Percentiles rank a stretch among this genome's conserved stretches.
Evolutionary conservation across 2,888 invertebrate genomes (phyloP).

Genomic region (Meiosimyza platycephala): DNA sequence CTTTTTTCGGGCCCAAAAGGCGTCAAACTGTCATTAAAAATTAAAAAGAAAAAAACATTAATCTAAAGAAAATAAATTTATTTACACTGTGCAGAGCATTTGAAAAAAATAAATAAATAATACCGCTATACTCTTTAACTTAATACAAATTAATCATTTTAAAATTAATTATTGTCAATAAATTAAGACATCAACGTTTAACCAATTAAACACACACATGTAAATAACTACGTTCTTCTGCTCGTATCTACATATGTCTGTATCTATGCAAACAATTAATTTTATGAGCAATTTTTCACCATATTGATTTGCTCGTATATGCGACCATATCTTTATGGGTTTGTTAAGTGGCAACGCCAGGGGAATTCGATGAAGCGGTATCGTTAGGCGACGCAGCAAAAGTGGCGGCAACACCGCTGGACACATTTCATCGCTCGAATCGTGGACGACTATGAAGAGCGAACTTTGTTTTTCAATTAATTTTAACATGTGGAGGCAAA

Average conservation of each 20-base stretch:
- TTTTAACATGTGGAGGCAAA: not conserved
- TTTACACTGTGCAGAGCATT: too few relatives aligned
- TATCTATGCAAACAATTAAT: slow-evolving; percentile 18
- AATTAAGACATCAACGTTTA: slow-evolving; percentile 37
- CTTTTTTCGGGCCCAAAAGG: too few relatives aligned
- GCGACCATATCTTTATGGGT: slow-evolving; percentile 2
- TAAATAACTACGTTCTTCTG: not conserved
- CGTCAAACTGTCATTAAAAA: too few relatives aligned
- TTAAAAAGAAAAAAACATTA: too few relatives aligned
- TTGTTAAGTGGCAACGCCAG: slow-evolving; percentile 29
- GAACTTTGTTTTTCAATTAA: slow-evolving; percentile 23
- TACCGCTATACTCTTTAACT: not conserved
- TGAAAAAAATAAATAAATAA: too few relatives aligned
- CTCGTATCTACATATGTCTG: not conserved
- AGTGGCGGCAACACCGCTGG: not conserved
- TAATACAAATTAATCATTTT: slow-evolving; percentile 23
- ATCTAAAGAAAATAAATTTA: too few relatives aligned
- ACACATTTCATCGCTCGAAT: slow-evolving; percentile 21
- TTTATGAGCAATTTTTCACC: slow-evolving; percentile 22
- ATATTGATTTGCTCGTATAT: slow-evolving; percentile 16
- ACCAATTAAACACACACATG: not conserved
- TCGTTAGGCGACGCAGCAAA: slow-evolving; percentile 11
- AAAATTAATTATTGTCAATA: slow-evolving; percentile 30
- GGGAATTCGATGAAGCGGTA: slow-evolving; percentile 8
- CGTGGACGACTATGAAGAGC: not conserved